Evolutionary conservation across 2,888 invertebrate genomes (phyloP), one percentile per base, ranked within the genome.

Genomic region (Drosophila paramelanica): DNA sequence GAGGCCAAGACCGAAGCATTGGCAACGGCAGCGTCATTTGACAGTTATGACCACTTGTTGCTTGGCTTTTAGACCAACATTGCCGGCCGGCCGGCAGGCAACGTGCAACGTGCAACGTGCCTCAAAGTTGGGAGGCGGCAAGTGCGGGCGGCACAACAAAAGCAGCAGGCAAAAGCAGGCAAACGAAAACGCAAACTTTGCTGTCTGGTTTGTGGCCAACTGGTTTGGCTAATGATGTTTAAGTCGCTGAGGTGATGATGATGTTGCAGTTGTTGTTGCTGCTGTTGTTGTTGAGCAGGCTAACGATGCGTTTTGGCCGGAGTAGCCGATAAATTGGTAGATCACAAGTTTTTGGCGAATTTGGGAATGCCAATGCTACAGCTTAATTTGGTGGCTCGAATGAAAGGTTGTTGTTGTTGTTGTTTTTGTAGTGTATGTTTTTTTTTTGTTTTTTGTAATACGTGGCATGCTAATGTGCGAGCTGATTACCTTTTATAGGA

Each of bases 31-130:
- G 60, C 42, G 50, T 36, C 85, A 79, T 85, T 89, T 89, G 89
- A 89, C 89, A 85, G 84, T 85, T 85, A 89, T 85, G 84, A 88
- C 83, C 88, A 85, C 89, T 84, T 89, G 81, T 53, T 71, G 70
- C 50, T 67, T 73, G 67, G 72, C 74, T 78, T 80, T 79, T 66
- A 79, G 81, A 73, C 68, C 65, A 67, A 60, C 62, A 70, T 39
- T 46, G 67, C 65, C 59, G 53, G 86, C 17, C 17, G 17, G 17
- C 82, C 86, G 82, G 81, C 84, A 68, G 73, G 77, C 85, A 1
- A 36, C 31, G 31, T 31, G 31, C 31, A 31, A 31, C 31, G 31
- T 23, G 23, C 23, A 31, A 13, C 36, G 5, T 11, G 36, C 4
- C 2, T 13, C 5, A 13, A 13, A 36, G 36, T 13, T 36, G 31